Conservation (phyloP, 2,888 invertebrate species). For the Rhamnusium bicolor region DNA sequence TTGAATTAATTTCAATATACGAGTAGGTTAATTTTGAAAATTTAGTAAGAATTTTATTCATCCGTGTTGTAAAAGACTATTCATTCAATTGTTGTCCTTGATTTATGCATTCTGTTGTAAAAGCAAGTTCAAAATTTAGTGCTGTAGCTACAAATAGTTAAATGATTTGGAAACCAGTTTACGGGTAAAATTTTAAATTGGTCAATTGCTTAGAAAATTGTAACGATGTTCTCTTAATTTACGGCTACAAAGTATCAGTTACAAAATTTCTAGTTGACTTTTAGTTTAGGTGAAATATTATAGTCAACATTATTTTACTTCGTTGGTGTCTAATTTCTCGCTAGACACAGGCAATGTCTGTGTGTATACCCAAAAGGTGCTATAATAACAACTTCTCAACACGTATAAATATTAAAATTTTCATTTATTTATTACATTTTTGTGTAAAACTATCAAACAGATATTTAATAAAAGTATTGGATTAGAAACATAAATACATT, state of each 20-base stretch:
- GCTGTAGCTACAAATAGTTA: constrained; percentile 11
- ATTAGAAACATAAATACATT: too few relatives aligned
- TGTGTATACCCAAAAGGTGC: too few relatives aligned
- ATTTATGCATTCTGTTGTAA: background rate
- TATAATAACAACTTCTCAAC: too few relatives aligned
- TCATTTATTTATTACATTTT: too few relatives aligned
- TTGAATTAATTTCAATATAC: too few relatives aligned
- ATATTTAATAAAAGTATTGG: too few relatives aligned
- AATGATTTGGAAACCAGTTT: constrained; percentile 10
- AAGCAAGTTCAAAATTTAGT: background rate
- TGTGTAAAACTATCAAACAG: too few relatives aligned
- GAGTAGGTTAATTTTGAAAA: background rate
- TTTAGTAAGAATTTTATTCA: background rate
- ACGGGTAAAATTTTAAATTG: background rate
- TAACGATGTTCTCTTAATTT: constrained; percentile 5
- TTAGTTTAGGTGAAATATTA: background rate
- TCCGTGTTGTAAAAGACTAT: background rate
- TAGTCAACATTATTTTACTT: background rate
- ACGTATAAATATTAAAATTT: too few relatives aligned
- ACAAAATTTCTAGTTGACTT: background rate
- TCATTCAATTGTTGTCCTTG: background rate
- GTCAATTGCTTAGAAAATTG: constrained; percentile 28
- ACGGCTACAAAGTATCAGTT: background rate
- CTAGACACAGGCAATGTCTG: too few relatives aligned
- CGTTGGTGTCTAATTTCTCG: background rate